phyloP scores from a whole-genome alignment of 1,140 invertebrate species.

The Goniozus legneri region DNA sequence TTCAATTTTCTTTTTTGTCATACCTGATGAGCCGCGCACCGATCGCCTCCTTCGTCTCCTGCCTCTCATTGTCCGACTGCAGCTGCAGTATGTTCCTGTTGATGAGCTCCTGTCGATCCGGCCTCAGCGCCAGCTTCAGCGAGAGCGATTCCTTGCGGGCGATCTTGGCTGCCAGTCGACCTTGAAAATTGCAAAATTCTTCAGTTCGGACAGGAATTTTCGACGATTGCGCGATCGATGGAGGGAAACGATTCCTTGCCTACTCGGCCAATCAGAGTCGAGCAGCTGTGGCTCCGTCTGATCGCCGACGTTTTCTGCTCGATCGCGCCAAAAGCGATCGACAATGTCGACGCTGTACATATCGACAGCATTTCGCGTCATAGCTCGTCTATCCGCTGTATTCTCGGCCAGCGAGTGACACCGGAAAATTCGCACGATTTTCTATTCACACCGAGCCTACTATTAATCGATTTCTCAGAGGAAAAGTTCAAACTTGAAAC shows the following conservation, averaged over 20 bases:
- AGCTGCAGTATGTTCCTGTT: slow-evolving; percentile 94
- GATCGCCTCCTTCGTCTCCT: slow-evolving; percentile 91
- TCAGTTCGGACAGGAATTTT: no score
- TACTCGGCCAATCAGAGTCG: slow-evolving; percentile 14
- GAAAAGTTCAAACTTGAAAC: no score
- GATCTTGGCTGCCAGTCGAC: slow-evolving; percentile 81
- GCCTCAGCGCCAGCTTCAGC: slow-evolving; percentile 86
- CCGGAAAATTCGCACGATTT: no score
- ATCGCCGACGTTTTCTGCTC: slow-evolving; percentile 11
- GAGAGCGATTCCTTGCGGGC: slow-evolving; percentile 95
- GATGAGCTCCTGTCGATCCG: slow-evolving; percentile 90
- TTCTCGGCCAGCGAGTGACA: no score
- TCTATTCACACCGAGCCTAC: no score
- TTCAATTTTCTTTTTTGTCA: no score
- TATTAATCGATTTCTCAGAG: no score
- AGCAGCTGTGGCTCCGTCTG: slow-evolving; percentile 26
- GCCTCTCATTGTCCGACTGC: slow-evolving; percentile 88
- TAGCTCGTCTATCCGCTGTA: no score
- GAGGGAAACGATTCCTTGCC: not conserved
- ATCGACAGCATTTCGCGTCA: slow-evolving; percentile 35
- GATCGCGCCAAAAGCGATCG: slow-evolving; percentile 26
- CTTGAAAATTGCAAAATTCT: no score
- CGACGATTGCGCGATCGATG: not conserved
- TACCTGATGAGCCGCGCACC: slow-evolving; percentile 88
- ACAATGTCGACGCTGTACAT: slow-evolving; percentile 34